Conservation (phyloP, 1,140 invertebrate genomes). For the Calliopsis andreniformis region DNA sequence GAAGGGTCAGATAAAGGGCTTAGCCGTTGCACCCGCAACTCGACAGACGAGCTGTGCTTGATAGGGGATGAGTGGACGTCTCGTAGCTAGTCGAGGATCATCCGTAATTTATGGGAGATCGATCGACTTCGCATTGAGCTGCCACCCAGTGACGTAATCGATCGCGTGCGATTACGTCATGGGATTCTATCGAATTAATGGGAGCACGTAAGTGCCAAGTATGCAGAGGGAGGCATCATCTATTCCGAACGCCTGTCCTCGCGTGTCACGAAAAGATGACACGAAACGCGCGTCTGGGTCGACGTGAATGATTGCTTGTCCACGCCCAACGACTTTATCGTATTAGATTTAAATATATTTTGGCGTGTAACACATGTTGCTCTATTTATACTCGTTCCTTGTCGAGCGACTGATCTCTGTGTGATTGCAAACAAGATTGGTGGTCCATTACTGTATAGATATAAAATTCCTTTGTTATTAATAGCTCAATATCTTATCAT, state of each 20-base stretch:
- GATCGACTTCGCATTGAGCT: slow-evolving; percentile 57
- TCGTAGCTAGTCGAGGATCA: slow-evolving; percentile 54
- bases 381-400: too few relatives aligned
- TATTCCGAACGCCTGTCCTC: slow-evolving; percentile 9
- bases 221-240: slow-evolving; percentile 6
- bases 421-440: not conserved
- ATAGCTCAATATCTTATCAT: too few relatives aligned
- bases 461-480: too few relatives aligned
- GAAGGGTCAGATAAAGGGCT: slow-evolving; percentile 50
- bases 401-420: not conserved
- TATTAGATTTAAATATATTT: not conserved
- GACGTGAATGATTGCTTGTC: slow-evolving; percentile 11
- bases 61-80: slow-evolving; percentile 56
- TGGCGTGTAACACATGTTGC: not conserved
- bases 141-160: slow-evolving; percentile 62
- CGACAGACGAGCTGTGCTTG: slow-evolving; percentile 46
- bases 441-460: too few relatives aligned
- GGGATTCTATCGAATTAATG: slow-evolving; percentile 45
- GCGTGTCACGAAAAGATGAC: slow-evolving; percentile 1
- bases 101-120: slow-evolving; percentile 62
- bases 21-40: slow-evolving; percentile 45
- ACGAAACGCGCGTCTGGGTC: not conserved
- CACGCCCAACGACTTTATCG: not conserved
- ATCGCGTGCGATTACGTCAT: slow-evolving; percentile 61
- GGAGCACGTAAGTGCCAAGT: slow-evolving; percentile 13